Percentiles rank a stretch among this genome's conserved stretches.
Evolutionary conservation across 1,140 invertebrate species (phyloP).

Genomic region (Hestina assimilis): DNA sequence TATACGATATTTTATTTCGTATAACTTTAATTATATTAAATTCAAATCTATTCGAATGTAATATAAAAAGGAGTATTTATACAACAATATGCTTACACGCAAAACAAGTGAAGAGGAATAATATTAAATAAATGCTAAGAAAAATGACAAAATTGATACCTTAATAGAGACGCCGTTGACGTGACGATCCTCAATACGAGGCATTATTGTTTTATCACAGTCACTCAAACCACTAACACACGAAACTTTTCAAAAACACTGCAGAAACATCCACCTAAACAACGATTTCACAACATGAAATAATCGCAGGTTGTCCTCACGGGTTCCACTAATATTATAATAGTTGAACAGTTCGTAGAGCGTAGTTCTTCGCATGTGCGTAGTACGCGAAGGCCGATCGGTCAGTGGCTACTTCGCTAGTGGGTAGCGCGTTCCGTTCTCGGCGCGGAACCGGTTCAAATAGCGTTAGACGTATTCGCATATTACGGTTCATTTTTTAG

Average conservation of each 20-base stretch:
- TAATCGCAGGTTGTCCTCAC: neutral
- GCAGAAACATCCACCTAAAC: too few relatives aligned
- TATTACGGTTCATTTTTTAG: neutral
- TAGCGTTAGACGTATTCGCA: slow-evolving; percentile 6
- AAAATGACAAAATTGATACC: neutral
- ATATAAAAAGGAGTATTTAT: too few relatives aligned
- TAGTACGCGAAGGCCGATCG: slow-evolving; percentile 4
- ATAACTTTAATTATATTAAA: too few relatives aligned
- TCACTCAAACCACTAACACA: too few relatives aligned
- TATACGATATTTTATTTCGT: too few relatives aligned
- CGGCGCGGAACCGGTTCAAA: slow-evolving; percentile 2
- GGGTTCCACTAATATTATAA: neutral
- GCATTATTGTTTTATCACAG: neutral
- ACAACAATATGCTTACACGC: too few relatives aligned
- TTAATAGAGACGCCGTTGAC: neutral
- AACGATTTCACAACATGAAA: slow-evolving; percentile 8
- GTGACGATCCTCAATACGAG: neutral
- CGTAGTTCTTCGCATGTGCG: neutral
- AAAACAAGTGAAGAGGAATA: too few relatives aligned
- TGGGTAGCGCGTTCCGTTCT: slow-evolving; percentile 8
- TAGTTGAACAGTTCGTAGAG: neutral
- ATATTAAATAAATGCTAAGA: too few relatives aligned
- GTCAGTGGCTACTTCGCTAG: too few relatives aligned
- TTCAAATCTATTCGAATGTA: too few relatives aligned
- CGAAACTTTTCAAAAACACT: too few relatives aligned